Evolutionary conservation across 2,797 vertebrate species (phyloP), one percentile per base, ranked within the genome.

Genomic region (Lepus oiostolus): DNA sequence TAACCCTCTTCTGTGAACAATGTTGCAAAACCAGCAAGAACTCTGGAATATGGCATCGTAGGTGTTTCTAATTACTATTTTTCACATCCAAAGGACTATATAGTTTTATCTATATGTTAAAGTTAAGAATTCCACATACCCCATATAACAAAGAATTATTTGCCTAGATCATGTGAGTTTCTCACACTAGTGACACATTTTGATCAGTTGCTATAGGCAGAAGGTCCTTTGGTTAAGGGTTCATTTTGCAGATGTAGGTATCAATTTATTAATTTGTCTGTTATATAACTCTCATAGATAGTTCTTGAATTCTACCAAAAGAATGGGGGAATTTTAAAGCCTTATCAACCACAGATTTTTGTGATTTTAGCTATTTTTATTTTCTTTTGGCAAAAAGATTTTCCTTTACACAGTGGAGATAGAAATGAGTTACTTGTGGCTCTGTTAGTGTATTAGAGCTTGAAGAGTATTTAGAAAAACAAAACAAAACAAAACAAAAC

Each of bases 241-340:
- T 86, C 63, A 76, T 68, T 30, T 38, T 85, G 58, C 84, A 84
- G 54, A 68, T 38, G 7, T 9, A 72, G 32, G 13, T 84, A 38
- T 67, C 84, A 96, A 91, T 70, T 38, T 67, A 84, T 84, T 91
- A 76, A 30, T 89, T 58, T 93, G 52, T 81, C 38, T 80, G 6
- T 75, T 65, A 63, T 7, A 30, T 71, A 88, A 80, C 5, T 93
- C 24, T 84, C 75, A 35, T 22, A 19, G 0, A 90, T 10, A 54
- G 32, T 75, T 8, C 22, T 62, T 90, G 16, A 60, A 50, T 76
- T 92, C 65, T 88, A n/a, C 22, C 14, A 72, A 35, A 74, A 58
- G n/a, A 91, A 76, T 80, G 35, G 22, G 32, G 76, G 89, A 83
- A 79, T 19, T 7, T 83, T 12, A 89, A 92, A 94, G 67, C 54